Evolutionary conservation across 92 coral and sea anemone species (phyloP).

Genomic region (Parazoanthus swiftii): DNA sequence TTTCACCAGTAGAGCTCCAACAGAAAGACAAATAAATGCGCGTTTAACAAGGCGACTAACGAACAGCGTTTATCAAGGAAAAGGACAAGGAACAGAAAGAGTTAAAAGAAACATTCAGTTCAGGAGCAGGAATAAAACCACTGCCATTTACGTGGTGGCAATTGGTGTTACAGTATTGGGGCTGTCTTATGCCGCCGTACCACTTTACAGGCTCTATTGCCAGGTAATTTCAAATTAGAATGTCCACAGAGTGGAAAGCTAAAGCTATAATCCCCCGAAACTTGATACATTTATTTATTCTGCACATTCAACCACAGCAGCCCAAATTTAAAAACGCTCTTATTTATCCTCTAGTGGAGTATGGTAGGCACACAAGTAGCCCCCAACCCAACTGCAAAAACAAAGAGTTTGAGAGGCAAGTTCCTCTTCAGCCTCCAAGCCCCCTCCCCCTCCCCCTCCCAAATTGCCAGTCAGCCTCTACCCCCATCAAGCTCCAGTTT

Average conservation of each 20-base stretch:
- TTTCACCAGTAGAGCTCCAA: neutral
- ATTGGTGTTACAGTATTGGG: conserved; percentile 85
- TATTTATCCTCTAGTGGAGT: no score
- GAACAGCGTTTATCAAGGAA: conserved; percentile 1
- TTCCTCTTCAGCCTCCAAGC: no score
- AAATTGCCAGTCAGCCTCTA: no score
- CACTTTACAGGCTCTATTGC: conserved; percentile 91
- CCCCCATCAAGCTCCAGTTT: no score
- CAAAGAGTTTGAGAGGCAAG: no score
- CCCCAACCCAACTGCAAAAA: no score
- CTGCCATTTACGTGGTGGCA: conserved; percentile 83
- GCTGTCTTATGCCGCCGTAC: conserved; percentile 92
- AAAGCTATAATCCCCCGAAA: no score
- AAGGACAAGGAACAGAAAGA: conserved; percentile 18
- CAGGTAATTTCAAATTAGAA: conserved; percentile 65
- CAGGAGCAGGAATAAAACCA: conserved; percentile 75
- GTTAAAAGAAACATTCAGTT: conserved; percentile 16
- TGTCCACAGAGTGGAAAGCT: neutral
- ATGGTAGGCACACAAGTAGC: no score
- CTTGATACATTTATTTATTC: no score
- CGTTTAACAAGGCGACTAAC: conserved; percentile 16
- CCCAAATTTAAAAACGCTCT: no score
- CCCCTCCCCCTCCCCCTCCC: no score
- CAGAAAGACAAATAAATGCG: neutral
- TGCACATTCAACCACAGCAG: no score